Conservation (phyloP, 2,888 invertebrate species). For the Zhengitettix transpicula region DNA sequence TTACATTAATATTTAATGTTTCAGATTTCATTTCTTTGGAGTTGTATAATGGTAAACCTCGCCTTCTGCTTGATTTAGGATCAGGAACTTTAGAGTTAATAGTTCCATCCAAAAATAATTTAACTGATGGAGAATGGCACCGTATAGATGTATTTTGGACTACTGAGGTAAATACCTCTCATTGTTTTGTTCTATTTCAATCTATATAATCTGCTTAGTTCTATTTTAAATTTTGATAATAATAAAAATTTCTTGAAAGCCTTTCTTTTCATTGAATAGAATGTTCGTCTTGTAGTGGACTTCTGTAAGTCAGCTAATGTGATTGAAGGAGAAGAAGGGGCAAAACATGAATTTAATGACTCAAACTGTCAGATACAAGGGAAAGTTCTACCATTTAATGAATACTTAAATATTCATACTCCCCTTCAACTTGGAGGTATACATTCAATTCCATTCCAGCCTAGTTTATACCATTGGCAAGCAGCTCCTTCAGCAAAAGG, state of each 20-base stretch:
- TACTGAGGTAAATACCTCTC: slow-evolving; percentile 21
- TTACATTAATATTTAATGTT: background rate
- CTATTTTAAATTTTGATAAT: background rate
- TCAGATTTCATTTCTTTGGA: slow-evolving; percentile 36
- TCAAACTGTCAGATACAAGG: slow-evolving; percentile 28
- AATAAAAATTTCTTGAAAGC: background rate
- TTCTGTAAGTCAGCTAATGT: slow-evolving; percentile 26
- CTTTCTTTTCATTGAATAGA: slow-evolving; percentile 17
- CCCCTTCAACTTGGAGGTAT: slow-evolving; percentile 37
- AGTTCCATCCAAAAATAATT: slow-evolving; percentile 18
- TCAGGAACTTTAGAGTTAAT: slow-evolving; percentile 26
- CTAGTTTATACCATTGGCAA: slow-evolving; percentile 19
- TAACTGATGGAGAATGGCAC: slow-evolving; percentile 42
- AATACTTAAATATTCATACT: slow-evolving; percentile 33
- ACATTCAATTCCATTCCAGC: slow-evolving; percentile 22
- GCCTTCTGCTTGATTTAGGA: slow-evolving; percentile 33
- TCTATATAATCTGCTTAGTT: background rate
- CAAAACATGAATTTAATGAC: slow-evolving; percentile 25
- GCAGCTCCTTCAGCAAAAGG: slow-evolving; percentile 21
- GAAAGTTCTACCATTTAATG: slow-evolving; percentile 31
- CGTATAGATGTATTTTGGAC: slow-evolving; percentile 35
- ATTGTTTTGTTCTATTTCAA: background rate
- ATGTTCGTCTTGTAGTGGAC: slow-evolving; percentile 31
- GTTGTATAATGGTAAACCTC: slow-evolving; percentile 30
- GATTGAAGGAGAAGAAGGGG: slow-evolving; percentile 25